Evolutionary conservation across 2,888 invertebrate genomes (phyloP).

Genomic region (Chironomus riparius): DNA sequence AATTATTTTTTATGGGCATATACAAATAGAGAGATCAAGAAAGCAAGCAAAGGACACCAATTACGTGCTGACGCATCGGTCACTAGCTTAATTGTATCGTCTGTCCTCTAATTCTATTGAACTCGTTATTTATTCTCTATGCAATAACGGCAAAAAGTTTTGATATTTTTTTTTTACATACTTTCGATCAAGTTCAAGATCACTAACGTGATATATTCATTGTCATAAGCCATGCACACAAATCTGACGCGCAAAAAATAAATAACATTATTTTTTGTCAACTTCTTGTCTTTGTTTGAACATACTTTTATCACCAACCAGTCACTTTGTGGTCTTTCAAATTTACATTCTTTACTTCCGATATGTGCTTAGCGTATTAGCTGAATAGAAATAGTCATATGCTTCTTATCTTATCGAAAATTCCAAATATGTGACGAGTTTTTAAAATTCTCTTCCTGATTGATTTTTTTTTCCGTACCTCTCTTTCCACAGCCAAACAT

Average conservation of each 20-base stretch:
- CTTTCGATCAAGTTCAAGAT: slow-evolving; percentile 1
- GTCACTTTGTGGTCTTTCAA: neutral
- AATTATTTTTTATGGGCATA: too few species aligned
- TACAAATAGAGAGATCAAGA: neutral
- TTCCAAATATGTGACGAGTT: neutral
- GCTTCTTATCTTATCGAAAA: neutral
- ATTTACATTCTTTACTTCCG: neutral
- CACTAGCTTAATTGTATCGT: neutral
- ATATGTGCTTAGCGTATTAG: neutral
- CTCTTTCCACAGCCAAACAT: neutral
- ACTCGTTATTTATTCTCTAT: neutral
- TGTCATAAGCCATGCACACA: neutral
- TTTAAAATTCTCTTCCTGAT: neutral
- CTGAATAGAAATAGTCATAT: neutral
- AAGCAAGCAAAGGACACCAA: neutral
- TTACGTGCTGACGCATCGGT: neutral
- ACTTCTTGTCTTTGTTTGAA: neutral
- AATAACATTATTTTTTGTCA: neutral
- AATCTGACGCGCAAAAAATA: neutral
- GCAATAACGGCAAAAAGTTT: neutral
- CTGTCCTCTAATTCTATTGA: neutral
- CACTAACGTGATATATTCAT: neutral
- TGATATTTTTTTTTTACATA: neutral
- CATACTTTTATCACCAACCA: neutral
- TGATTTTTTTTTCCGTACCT: neutral